Base-by-base conservation (phyloP, 2,797 vertebrate genomes). In the Acanthis flammea region DNA sequence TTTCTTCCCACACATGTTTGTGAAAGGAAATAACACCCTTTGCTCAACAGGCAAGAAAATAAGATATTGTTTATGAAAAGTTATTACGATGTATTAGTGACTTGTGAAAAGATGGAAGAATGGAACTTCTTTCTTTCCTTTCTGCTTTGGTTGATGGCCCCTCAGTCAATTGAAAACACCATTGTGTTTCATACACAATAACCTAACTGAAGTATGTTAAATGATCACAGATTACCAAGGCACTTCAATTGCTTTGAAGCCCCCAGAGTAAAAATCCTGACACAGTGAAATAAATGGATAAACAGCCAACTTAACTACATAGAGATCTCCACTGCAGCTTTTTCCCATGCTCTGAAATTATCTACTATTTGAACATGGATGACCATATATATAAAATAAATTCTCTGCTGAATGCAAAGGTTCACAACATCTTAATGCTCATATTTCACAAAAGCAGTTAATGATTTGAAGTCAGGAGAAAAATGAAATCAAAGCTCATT, bases 11-110 rank as follows among this genome's bases (percentile, higher is more conserved):
- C 63, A 75, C 25, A 16, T 11, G 27, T 94, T 85, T 91, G 54
- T 51, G 54, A 87, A 92, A 87, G 67, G 47, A 93, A 94, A 71
- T 76, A 92, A 81, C 50, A 94, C 7, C n/a, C 35, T 90, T 90
- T 82, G 41, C 72, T 90, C 57, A 92, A 67, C 18, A 50, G 60
- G 73, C 53, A 88, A 80, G 58, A 91, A 93, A 94, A 86, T 62
- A 79, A 78, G 74, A 14, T 30, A 58, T 37, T 89, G 60, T 86
- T 91, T 91, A 91, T 55, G 39, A 90, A 74, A 95, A 79, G 15
- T 71, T 22, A 53, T 91, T 90, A 66, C 51, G n/a, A 73, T 66
- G 25, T 53, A 73, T 67, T 70, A 77, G 55, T 30, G 79, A 72
- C 37, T 84, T 72, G 44, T 53, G 72, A 90, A 94, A 95, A 93